Percentiles rank a stretch among this genome's conserved stretches.
Conservation (phyloP, 2,797 vertebrate genomes). For the Sebastes iracundus region DNA sequence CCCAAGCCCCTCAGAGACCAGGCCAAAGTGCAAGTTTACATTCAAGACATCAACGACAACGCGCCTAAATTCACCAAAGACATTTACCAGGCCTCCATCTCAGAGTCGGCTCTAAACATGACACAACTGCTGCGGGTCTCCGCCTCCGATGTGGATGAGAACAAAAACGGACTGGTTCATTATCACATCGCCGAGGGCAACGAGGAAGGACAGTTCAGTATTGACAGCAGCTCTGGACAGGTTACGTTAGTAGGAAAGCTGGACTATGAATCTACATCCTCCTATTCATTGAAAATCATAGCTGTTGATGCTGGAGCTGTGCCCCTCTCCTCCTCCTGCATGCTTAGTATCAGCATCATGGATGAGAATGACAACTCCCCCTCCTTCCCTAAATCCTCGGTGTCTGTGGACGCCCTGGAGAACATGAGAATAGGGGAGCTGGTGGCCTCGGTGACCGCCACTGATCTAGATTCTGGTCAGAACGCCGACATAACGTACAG, state of each 20-base stretch:
- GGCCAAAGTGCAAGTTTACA: constrained; percentile 95
- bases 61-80: constrained; percentile 95
- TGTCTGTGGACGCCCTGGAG: constrained; percentile 93
- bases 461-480: constrained; percentile 91
- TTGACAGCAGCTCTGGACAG: constrained; percentile 91
- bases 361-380: constrained; percentile 98
- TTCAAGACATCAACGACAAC: constrained; percentile 97
- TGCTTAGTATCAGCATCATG: constrained; percentile 90
- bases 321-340: constrained; percentile 91
- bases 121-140: constrained; percentile 95
- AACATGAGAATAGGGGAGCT: constrained; percentile 97
- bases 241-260: constrained; percentile 91
- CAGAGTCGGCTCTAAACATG: constrained; percentile 91
- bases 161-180: constrained; percentile 90
- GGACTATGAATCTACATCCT: constrained; percentile 92
- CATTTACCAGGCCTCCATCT: constrained; percentile 95
- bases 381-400: constrained; percentile 90
- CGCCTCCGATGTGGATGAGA: constrained; percentile 95
- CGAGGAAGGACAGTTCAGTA: constrained; percentile 90
- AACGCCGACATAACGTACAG: constrained; percentile 95
- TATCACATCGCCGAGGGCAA: constrained; percentile 92
- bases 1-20: constrained; percentile 95
- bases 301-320: constrained; percentile 88
- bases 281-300: constrained; percentile 91
- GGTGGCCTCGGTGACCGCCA: constrained; percentile 93